A percentile compares a stretch with the other conserved stretches of the same genome.
These are phyloP conservation scores for Drosophila kambysellisi DNA, from an alignment of 2,888 invertebrate genomes.

Conservation along the genomic window DNA sequence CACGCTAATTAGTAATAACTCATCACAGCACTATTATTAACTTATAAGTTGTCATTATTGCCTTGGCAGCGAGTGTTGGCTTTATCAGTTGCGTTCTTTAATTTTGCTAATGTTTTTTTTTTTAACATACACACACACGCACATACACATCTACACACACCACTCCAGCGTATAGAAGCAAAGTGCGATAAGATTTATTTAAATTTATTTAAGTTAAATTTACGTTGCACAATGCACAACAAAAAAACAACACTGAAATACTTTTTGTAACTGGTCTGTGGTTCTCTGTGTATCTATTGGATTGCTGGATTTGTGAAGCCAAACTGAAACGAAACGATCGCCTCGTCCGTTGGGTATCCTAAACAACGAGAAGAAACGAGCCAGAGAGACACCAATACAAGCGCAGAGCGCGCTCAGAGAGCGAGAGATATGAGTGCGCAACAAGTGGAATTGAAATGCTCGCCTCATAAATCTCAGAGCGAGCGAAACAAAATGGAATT, in stretches of 20 bases:
- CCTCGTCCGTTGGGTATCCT: conserved; percentile 79
- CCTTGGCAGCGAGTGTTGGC: conserved; percentile 19
- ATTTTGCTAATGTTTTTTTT: conserved; percentile 11
- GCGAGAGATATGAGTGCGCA: conserved; percentile 40
- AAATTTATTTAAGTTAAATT: conserved; percentile 58
- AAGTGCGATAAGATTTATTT: conserved; percentile 52
- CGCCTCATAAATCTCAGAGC: conserved; percentile 56
- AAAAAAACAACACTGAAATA: conserved; percentile 61
- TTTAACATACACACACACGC: conserved; percentile 6
- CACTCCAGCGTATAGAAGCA: not conserved
- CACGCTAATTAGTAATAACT: conserved; percentile 71
- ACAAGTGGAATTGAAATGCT: conserved; percentile 64
- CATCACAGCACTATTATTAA: conserved; percentile 54
- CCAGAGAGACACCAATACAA: conserved; percentile 51
- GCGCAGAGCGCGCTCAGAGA: conserved; percentile 28
- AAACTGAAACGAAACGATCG: conserved; percentile 84
- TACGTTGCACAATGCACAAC: conserved; percentile 56
- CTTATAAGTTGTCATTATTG: conserved; percentile 38
- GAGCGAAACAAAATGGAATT: conserved; percentile 72
- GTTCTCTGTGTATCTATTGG: conserved; percentile 83
- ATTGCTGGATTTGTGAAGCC: conserved; percentile 82
- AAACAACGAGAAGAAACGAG: conserved; percentile 75
- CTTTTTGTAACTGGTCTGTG: conserved; percentile 41
- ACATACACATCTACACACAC: not conserved
- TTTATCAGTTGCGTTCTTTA: conserved; percentile 42